These are phyloP conservation scores for Pachyramphus minor DNA, from an alignment of 2,113 vertebrate genomes.

Conservation along the genomic window DNA sequence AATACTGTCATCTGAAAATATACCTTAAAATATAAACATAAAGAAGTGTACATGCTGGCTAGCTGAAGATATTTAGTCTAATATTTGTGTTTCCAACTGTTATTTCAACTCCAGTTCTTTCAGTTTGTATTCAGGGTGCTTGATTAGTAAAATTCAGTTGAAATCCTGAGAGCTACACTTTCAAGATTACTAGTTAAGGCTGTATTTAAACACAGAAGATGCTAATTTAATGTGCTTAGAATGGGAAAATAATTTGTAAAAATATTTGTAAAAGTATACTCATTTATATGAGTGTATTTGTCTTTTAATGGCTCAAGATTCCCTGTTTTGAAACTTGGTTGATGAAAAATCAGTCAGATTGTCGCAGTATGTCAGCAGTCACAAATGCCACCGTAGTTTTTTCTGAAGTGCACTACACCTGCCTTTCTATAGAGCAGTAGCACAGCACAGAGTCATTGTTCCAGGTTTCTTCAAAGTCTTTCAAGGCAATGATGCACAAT, in stretches of 20 bases:
- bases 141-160: not conserved
- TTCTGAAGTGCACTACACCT: not conserved
- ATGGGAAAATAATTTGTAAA: not conserved
- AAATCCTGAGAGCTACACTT: not conserved
- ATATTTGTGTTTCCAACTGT: not conserved
- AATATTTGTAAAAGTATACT: not conserved
- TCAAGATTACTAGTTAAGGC: not conserved
- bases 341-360: not conserved
- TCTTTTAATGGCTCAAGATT: not conserved
- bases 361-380: not conserved
- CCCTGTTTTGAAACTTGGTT: not conserved
- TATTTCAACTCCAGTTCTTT: not conserved
- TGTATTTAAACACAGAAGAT: not conserved
- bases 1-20: not conserved
- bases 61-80: not conserved
- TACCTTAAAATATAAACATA: not conserved
- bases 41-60: not conserved
- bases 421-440: not conserved
- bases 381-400: not conserved
- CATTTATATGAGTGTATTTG: not conserved
- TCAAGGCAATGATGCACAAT: not conserved
- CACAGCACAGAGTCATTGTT: not conserved
- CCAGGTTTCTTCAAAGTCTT: not conserved
- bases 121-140: not conserved
- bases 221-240: not conserved